Percentiles rank a stretch among this genome's conserved stretches.
phyloP scores from a whole-genome alignment of 2,113 vertebrate species.

The Callionymus lyra region DNA sequence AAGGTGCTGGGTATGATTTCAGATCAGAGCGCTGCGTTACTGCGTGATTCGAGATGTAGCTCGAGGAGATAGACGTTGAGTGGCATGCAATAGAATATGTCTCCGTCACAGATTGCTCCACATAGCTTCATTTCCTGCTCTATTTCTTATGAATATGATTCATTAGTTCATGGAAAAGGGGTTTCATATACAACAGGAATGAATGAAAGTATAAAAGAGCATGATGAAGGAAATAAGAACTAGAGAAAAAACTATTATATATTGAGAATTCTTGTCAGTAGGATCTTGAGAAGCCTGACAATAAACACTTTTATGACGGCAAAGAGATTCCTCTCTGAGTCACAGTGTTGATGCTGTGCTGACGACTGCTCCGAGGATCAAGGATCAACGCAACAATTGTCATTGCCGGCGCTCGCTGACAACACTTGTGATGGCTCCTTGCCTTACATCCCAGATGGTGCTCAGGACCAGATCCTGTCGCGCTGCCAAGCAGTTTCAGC shows the following conservation, averaged over 20 bases:
- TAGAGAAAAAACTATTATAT: too few species aligned
- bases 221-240: too few species aligned
- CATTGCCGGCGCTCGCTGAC: constrained; percentile 18
- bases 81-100: constrained; percentile 20
- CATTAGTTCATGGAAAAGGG: constrained; percentile 20
- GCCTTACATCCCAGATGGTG: constrained; percentile 15
- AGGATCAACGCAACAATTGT: constrained; percentile 16
- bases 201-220: too few species aligned
- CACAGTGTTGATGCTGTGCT: constrained; percentile 13
- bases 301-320: background rate
- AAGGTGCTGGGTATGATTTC: constrained; percentile 19
- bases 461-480: constrained; percentile 17
- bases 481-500: constrained; percentile 32
- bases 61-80: constrained; percentile 26
- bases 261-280: constrained; percentile 23
- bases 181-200: too few species aligned
- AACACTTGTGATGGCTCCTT: constrained; percentile 20
- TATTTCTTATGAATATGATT: constrained; percentile 43
- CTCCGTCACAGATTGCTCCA: constrained; percentile 22
- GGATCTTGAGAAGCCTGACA: constrained; percentile 2
- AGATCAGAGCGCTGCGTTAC: constrained; percentile 6
- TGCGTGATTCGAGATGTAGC: constrained; percentile 13
- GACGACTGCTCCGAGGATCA: constrained; percentile 22
- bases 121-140: constrained; percentile 35
- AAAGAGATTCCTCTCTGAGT: constrained; percentile 12